Conservation (phyloP, 92 coral and sea anemone genomes). For the Palythoa grandis region DNA sequence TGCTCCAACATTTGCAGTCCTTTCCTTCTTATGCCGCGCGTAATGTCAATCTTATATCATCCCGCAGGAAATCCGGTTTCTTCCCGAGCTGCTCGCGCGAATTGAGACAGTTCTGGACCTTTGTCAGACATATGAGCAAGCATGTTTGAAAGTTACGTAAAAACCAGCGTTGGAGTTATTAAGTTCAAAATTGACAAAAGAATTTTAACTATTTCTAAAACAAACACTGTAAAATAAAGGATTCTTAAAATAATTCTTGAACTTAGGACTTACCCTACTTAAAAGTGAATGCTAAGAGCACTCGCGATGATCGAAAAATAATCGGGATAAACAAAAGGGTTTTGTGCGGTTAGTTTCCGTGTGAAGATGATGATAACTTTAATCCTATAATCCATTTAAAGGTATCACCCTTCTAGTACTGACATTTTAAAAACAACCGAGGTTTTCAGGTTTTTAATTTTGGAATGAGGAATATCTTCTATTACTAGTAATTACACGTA, state of each 20-base stretch:
- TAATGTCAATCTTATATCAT: constrained; percentile 36
- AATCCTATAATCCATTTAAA: constrained; percentile 33
- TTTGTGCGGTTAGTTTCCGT: constrained; percentile 10
- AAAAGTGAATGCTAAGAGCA: not conserved
- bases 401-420: constrained; percentile 5
- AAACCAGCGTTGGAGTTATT: not conserved
- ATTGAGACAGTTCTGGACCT: not conserved
- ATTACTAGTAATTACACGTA: not conserved
- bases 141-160: not conserved
- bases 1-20: not conserved
- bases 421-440: not conserved
- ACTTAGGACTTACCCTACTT: not conserved
- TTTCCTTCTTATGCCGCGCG: not conserved
- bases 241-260: too few relatives aligned
- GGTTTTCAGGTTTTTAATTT: not conserved
- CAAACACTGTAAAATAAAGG: not conserved
- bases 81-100: constrained; percentile 38
- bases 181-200: constrained; percentile 15
- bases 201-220: constrained; percentile 10
- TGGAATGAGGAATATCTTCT: not conserved
- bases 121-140: not conserved
- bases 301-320: constrained; percentile 1
- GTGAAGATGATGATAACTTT: constrained; percentile 36
- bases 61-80: constrained; percentile 47
- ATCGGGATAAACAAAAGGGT: not conserved